Evolutionary conservation across 2,888 invertebrate species (phyloP).

Genomic region (Ceraclea dissimilis): DNA sequence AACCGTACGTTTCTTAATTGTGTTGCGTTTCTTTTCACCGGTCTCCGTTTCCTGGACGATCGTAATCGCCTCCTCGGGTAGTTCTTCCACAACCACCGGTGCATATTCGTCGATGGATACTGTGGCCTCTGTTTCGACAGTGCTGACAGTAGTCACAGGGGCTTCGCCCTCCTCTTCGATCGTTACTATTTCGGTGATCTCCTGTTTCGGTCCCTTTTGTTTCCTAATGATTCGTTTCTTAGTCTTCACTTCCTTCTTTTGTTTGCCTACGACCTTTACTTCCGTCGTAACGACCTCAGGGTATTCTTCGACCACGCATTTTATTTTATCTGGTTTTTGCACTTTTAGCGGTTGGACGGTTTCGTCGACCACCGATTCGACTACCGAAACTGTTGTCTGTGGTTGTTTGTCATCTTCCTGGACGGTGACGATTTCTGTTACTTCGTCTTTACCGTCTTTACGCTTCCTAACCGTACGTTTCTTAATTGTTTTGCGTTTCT

Average conservation of each 20-base stretch:
- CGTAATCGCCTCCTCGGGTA: constrained; percentile 26
- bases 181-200: constrained; percentile 26
- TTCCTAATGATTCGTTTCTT: constrained; percentile 41
- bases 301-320: constrained; percentile 20
- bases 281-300: constrained; percentile 11
- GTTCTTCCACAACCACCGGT: constrained; percentile 13
- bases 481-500: constrained; percentile 29
- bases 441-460: constrained; percentile 35
- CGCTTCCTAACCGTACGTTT: constrained; percentile 36
- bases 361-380: background rate
- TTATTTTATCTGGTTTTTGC: constrained; percentile 9
- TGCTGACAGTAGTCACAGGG: constrained; percentile 27
- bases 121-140: constrained; percentile 26
- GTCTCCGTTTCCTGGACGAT: background rate
- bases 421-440: constrained; percentile 33
- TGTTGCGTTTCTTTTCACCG: constrained; percentile 26
- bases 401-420: constrained; percentile 33
- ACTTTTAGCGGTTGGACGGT: background rate
- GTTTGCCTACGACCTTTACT: background rate
- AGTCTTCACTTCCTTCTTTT: constrained; percentile 26
- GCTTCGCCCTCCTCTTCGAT: constrained; percentile 33
- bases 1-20: constrained; percentile 29
- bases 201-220: constrained; percentile 29
- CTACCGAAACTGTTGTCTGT: constrained; percentile 29
- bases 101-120: background rate